phyloP scores from a whole-genome alignment of 1,140 invertebrate species.

The Steinernema khuongi region DNA sequence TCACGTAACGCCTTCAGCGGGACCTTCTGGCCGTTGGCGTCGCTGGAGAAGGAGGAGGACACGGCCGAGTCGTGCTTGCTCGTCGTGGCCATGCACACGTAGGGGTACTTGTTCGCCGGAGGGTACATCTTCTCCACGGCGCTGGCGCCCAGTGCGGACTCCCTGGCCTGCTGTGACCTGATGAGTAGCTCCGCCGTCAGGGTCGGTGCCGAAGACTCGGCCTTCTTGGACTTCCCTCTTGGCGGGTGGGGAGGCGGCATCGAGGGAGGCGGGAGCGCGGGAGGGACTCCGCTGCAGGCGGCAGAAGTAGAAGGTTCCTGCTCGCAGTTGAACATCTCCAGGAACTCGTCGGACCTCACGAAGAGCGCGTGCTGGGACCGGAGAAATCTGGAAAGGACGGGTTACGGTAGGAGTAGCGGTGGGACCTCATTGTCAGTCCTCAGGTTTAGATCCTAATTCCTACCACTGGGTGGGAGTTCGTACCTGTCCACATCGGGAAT shows the following conservation, averaged over 20 bases:
- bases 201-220: not conserved
- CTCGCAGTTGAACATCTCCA: not conserved
- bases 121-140: constrained; percentile 36
- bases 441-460: too few species aligned
- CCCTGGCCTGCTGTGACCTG: not conserved
- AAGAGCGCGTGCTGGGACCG: not conserved
- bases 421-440: too few species aligned
- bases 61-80: constrained; percentile 32
- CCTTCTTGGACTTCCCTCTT: not conserved
- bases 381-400: not conserved
- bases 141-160: constrained; percentile 14
- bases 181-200: not conserved
- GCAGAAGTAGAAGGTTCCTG: not conserved
- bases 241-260: too few species aligned
- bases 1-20: constrained; percentile 23
- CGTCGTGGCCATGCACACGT: constrained; percentile 32
- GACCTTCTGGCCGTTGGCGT: not conserved
- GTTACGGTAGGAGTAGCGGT: too few species aligned
- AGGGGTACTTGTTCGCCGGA: constrained; percentile 24
- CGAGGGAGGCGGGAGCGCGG: not conserved
- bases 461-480: too few species aligned
- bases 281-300: not conserved
- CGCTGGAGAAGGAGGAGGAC: constrained; percentile 27
- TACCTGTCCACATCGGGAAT: not conserved
- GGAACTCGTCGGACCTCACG: constrained; percentile 1